phyloP scores from a whole-genome alignment of 2,113 vertebrate genomes.

The Taurulus bubalis region DNA sequence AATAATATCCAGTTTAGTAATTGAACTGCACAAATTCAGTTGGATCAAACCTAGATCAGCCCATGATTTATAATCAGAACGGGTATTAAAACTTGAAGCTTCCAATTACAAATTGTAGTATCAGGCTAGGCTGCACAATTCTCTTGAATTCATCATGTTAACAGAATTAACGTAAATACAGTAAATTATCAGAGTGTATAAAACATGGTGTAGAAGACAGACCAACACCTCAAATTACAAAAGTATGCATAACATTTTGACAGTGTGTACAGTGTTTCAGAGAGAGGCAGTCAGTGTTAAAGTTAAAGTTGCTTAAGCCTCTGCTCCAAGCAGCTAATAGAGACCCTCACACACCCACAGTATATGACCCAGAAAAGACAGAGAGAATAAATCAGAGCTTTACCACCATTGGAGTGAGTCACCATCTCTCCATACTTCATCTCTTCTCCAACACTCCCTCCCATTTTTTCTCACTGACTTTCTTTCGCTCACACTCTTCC shows the following conservation, averaged over 20 bases:
- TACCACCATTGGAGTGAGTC: slow-evolving; percentile 79
- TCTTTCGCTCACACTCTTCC: slow-evolving; percentile 44
- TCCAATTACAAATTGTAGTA: not conserved
- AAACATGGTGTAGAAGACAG: not conserved
- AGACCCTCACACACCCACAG: slow-evolving; percentile 77
- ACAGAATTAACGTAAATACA: no score
- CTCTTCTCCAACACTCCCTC: slow-evolving; percentile 63
- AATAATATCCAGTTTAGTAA: not conserved
- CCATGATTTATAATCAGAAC: not conserved
- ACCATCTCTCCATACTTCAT: slow-evolving; percentile 77
- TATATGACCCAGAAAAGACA: slow-evolving; percentile 83
- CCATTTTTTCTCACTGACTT: slow-evolving; percentile 52
- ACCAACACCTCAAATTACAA: not conserved
- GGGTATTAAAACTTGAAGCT: not conserved
- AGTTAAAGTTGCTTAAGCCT: slow-evolving; percentile 73
- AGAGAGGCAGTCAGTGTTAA: slow-evolving; percentile 35
- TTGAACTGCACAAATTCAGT: not conserved
- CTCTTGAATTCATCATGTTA: not conserved
- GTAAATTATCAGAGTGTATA: not conserved
- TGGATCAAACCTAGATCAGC: not conserved
- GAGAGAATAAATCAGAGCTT: slow-evolving; percentile 81
- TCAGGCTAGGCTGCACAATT: not conserved
- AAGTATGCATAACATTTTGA: not conserved
- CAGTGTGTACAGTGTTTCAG: slow-evolving; percentile 48
- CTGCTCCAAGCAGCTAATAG: slow-evolving; percentile 67